A percentile compares a stretch with the other conserved stretches of the same genome.
Evolutionary conservation across 2,888 invertebrate genomes (phyloP).

Genomic region (Brenthis daphne): DNA sequence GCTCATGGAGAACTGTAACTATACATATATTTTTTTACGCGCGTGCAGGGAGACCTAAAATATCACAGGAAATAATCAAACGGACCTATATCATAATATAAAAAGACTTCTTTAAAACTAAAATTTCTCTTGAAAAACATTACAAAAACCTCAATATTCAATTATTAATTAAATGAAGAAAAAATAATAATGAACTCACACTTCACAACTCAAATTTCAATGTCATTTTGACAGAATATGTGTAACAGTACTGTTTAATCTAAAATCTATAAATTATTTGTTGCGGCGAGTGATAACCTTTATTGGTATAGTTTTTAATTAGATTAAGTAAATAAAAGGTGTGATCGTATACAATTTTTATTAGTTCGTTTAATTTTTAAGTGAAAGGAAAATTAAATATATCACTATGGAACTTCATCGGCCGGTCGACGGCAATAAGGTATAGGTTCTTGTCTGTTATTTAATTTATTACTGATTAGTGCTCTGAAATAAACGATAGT

Average conservation of each 20-base stretch:
- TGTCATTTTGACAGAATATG: slow-evolving; percentile 41
- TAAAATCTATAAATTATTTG: slow-evolving; percentile 16
- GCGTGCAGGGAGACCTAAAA: no score
- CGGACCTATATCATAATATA: no score
- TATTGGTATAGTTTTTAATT: slow-evolving; percentile 29
- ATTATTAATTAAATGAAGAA: no score
- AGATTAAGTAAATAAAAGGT: slow-evolving; percentile 43
- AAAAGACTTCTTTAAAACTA: no score
- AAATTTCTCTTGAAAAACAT: no score
- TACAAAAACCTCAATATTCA: slow-evolving; percentile 29
- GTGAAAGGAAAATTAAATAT: slow-evolving; percentile 37
- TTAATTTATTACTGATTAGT: slow-evolving; percentile 5
- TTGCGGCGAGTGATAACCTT: slow-evolving; percentile 14
- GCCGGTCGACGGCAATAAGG: slow-evolving; percentile 78
- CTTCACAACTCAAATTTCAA: neutral
- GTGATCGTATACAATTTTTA: slow-evolving; percentile 17
- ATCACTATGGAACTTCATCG: slow-evolving; percentile 71
- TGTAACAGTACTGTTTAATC: slow-evolving; percentile 13
- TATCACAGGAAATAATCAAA: no score
- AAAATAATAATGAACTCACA: no score
- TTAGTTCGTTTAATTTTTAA: neutral
- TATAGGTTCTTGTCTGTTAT: slow-evolving; percentile 37
- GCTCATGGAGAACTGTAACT: no score
- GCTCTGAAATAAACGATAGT: neutral
- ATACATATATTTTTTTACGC: no score